Conservation (phyloP, 2,888 invertebrate genomes). For the Lomographa bimaculata region DNA sequence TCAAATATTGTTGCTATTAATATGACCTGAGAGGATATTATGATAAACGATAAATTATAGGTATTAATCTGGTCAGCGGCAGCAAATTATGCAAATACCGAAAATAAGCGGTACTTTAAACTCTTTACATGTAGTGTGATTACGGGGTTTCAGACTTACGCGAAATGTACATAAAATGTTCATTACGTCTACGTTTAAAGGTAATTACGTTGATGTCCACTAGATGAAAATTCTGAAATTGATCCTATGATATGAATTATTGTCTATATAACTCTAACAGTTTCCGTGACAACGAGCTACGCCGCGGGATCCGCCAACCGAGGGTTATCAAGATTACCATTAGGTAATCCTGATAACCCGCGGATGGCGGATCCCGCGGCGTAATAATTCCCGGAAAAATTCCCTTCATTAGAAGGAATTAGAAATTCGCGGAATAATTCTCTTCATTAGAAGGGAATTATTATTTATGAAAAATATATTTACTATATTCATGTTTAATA, state of each 20-base stretch:
- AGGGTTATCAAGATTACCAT: slow-evolving; percentile 22
- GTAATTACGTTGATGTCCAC: slow-evolving; percentile 12
- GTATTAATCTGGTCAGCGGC: slow-evolving; percentile 40
- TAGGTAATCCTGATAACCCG: slow-evolving; percentile 25
- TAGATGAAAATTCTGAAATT: slow-evolving; percentile 17
- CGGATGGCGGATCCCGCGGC: too few relatives aligned
- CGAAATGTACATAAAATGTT: slow-evolving; percentile 33
- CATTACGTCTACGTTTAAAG: slow-evolving; percentile 18
- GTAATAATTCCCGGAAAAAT: too few relatives aligned
- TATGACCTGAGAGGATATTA: slow-evolving; percentile 18
- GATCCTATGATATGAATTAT: slow-evolving; percentile 5
- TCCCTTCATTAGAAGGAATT: too few relatives aligned
- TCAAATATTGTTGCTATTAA: slow-evolving; percentile 31
- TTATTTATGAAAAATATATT: slow-evolving; percentile 19
- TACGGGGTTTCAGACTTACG: slow-evolving; percentile 36
- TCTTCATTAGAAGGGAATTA: too few relatives aligned
- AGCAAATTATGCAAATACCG: slow-evolving; percentile 52
- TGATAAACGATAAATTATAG: slow-evolving; percentile 25
- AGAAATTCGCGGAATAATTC: too few relatives aligned
- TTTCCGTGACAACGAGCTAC: slow-evolving; percentile 9
- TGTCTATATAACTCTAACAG: slow-evolving; percentile 5
- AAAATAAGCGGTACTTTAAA: slow-evolving; percentile 47
- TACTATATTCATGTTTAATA: slow-evolving; percentile 20
- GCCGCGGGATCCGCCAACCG: slow-evolving; percentile 6
- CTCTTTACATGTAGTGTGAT: slow-evolving; percentile 47